Evolutionary conservation across 92 coral and sea anemone species (phyloP), one percentile per base, ranked within the genome.

Genomic region (Pocillopora grandis): DNA sequence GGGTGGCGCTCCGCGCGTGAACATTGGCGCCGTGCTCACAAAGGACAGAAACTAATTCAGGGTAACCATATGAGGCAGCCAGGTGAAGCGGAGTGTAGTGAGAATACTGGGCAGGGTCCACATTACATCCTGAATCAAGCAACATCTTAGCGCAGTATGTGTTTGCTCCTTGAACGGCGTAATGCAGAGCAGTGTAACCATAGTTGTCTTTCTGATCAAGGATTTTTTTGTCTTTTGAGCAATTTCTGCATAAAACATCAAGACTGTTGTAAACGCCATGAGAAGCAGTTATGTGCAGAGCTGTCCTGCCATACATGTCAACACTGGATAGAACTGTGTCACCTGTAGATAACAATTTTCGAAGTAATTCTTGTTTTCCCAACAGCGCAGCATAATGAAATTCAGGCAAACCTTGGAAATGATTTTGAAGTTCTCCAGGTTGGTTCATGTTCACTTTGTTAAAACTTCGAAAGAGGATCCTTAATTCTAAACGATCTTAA

Each of bases 11-110:
- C 77, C 76, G 84, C n/a, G 88, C 71, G 49, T 78, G 83, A 9
- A 92, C 95, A 48, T 92, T 86, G 1, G 95, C 95, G n/a, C 91
- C 87, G 68, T 76, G 79, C n/a, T 87, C 71, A 66, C 92, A 92
- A 11, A 92, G 91, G 37, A 92, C 83, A 58, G 86, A 55, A 1
- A 89, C 92, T 48, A 89, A 71, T 48, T 84, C 90, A 14, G 92
- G 92, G 27, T 62, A 83, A 19, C 88, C 82, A 77, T 87, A 81
- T 21, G 64, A 84, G 18, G 95, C 92, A 5, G 92, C 92, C 7
- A 87, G 33, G 36, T 92, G 95, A 63, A 92, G 90, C 9, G 95
- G 89, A 3, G 95, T 92, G 31, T 56, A 35, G 17, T 81, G 64
- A 16, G 81, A 58, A 62, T 71, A 76, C 42, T 72, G 85, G 19